phyloP scores from a whole-genome alignment of 2,113 vertebrate genomes.

The Anguilla rostrata region DNA sequence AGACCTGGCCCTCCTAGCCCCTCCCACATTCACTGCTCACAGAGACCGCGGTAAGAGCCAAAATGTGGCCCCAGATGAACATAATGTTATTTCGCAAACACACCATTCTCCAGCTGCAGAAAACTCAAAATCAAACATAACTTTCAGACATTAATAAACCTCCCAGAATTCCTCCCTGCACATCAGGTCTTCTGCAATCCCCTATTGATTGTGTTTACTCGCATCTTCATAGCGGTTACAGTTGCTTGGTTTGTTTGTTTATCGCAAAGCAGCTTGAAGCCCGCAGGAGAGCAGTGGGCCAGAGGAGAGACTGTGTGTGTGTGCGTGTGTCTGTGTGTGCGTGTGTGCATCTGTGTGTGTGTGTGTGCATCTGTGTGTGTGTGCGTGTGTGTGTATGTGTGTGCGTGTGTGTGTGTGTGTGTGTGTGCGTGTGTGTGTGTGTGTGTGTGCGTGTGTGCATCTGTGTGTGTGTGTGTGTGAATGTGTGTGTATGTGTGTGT shows the following conservation, averaged over 20 bases:
- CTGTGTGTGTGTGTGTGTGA: too few species aligned
- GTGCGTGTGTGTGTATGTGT: too few species aligned
- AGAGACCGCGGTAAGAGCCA: too few species aligned
- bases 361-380: too few species aligned
- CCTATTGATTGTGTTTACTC: slow-evolving; percentile 5
- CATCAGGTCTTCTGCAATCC: background rate
- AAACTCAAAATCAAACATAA: slow-evolving; percentile 37
- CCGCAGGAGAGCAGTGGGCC: background rate
- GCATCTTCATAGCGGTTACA: background rate
- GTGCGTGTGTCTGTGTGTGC: background rate
- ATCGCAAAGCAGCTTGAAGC: slow-evolving; percentile 9
- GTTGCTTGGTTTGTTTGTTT: slow-evolving; percentile 7
- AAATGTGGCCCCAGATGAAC: slow-evolving; percentile 26
- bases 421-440: too few species aligned
- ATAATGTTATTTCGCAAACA: slow-evolving; percentile 31
- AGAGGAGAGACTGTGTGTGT: background rate
- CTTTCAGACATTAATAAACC: slow-evolving; percentile 7
- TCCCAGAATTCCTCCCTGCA: background rate
- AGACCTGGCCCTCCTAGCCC: too few species aligned
- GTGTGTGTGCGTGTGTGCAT: too few species aligned
- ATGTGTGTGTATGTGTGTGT: too few species aligned
- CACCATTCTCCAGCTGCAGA: slow-evolving; percentile 33
- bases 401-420: too few species aligned
- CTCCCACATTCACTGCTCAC: too few species aligned
- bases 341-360: too few species aligned